Evolutionary conservation across 2,888 invertebrate species (phyloP).

Genomic region (Eristalis arbustorum): DNA sequence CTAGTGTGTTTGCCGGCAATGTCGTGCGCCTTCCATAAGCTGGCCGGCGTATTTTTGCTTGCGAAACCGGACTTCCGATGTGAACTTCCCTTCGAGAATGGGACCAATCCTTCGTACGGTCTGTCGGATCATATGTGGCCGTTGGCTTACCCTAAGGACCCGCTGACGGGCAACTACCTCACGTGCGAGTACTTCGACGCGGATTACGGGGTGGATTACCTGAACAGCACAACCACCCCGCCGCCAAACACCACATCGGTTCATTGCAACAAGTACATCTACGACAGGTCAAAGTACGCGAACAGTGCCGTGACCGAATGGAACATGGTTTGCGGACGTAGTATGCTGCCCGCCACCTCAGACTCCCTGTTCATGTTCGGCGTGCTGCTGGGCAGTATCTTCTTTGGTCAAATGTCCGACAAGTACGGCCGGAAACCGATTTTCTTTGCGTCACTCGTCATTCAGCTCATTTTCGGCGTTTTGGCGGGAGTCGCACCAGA

Average conservation of each 20-base stretch:
- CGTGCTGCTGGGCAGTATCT: slow-evolving; percentile 86
- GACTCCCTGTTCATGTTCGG: slow-evolving; percentile 86
- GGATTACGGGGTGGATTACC: slow-evolving; percentile 77
- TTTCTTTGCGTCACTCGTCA: slow-evolving; percentile 86
- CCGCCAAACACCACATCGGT: slow-evolving; percentile 74
- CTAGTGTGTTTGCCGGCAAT: slow-evolving; percentile 86
- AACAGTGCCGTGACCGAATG: slow-evolving; percentile 86
- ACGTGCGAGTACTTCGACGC: slow-evolving; percentile 82
- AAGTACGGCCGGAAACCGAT: slow-evolving; percentile 86
- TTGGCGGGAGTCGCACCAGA: slow-evolving; percentile 85
- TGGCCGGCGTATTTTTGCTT: slow-evolving; percentile 86
- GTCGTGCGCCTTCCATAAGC: slow-evolving; percentile 87
- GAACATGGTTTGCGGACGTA: slow-evolving; percentile 85
- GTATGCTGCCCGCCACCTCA: slow-evolving; percentile 84
- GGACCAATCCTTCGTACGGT: slow-evolving; percentile 79
- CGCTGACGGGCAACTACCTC: slow-evolving; percentile 80
- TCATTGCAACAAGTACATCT: slow-evolving; percentile 83
- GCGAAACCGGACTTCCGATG: slow-evolving; percentile 86
- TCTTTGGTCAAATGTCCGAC: slow-evolving; percentile 87
- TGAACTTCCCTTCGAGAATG: slow-evolving; percentile 82
- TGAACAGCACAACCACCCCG: slow-evolving; percentile 73
- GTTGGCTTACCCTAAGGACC: slow-evolving; percentile 82
- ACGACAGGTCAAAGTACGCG: slow-evolving; percentile 83
- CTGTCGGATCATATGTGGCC: slow-evolving; percentile 80
- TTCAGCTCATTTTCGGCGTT: slow-evolving; percentile 86